Conservation (phyloP, 2,888 invertebrate species). For the Troilus luridus region DNA sequence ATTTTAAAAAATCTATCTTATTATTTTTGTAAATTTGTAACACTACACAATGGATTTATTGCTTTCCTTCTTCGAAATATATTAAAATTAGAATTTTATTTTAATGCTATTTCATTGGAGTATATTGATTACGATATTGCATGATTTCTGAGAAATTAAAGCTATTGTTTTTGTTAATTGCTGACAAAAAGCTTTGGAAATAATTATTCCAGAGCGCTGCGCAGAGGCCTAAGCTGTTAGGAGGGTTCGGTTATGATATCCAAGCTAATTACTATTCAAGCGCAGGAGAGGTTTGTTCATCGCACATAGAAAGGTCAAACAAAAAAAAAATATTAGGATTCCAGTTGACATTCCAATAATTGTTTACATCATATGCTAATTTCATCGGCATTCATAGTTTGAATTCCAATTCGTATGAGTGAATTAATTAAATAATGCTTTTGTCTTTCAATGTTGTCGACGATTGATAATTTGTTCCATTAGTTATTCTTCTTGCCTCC, state of each 20-base stretch:
- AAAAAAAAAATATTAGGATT: background rate
- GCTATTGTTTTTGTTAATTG: background rate
- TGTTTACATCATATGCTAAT: constrained; percentile 35
- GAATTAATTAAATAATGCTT: background rate
- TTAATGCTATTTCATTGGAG: too few species aligned
- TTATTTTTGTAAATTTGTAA: too few species aligned
- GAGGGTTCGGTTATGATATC: background rate
- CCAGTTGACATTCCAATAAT: constrained; percentile 22
- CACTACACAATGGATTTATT: too few species aligned
- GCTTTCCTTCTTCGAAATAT: too few species aligned
- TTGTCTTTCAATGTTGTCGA: background rate
- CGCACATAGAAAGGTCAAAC: background rate
- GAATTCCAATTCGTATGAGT: background rate
- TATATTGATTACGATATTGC: too few species aligned
- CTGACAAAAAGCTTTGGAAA: background rate
- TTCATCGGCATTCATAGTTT: background rate
- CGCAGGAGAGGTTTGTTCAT: background rate
- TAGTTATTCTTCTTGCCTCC: too few species aligned
- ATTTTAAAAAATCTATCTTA: too few species aligned
- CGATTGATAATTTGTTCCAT: background rate
- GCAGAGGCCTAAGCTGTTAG: background rate
- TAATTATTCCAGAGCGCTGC: background rate
- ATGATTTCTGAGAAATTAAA: background rate
- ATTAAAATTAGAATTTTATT: too few species aligned
- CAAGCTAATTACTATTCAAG: background rate